Evolutionary conservation across 1,140 invertebrate genomes (phyloP).

Genomic region (Saccostrea glomerata): DNA sequence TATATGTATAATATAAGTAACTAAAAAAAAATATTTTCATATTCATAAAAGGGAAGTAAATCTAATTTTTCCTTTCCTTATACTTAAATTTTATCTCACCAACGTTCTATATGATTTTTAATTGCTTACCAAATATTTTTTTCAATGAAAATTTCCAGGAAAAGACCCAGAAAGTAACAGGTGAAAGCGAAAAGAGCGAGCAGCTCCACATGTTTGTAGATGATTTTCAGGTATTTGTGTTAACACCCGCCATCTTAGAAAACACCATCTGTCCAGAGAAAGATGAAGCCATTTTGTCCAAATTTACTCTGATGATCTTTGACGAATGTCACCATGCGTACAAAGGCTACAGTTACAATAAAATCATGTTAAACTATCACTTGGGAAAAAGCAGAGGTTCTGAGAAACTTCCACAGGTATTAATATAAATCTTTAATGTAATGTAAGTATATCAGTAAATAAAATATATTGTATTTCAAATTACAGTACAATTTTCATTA

Average conservation of each 20-base stretch:
- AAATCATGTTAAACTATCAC: conserved; percentile 64
- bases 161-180: conserved; percentile 51
- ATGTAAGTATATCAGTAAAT: too few relatives aligned
- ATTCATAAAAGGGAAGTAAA: background rate
- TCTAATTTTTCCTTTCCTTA: too few relatives aligned
- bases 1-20: too few relatives aligned
- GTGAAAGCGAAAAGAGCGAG: conserved; percentile 62
- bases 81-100: too few relatives aligned
- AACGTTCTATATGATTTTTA: too few relatives aligned
- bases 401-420: background rate
- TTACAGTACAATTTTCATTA: too few relatives aligned
- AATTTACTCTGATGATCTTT: conserved; percentile 70
- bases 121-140: too few relatives aligned
- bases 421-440: background rate
- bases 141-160: conserved; percentile 9
- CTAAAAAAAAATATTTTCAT: too few relatives aligned
- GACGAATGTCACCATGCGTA: conserved; percentile 77
- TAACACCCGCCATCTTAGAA: conserved; percentile 68
- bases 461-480: too few relatives aligned
- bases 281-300: conserved; percentile 57
- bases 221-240: conserved; percentile 61
- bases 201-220: conserved; percentile 66
- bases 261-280: conserved; percentile 57
- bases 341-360: conserved; percentile 73
- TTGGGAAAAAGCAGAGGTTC: background rate